Conservation (phyloP, 2,888 invertebrate genomes). For the Odontomyia ornata region DNA sequence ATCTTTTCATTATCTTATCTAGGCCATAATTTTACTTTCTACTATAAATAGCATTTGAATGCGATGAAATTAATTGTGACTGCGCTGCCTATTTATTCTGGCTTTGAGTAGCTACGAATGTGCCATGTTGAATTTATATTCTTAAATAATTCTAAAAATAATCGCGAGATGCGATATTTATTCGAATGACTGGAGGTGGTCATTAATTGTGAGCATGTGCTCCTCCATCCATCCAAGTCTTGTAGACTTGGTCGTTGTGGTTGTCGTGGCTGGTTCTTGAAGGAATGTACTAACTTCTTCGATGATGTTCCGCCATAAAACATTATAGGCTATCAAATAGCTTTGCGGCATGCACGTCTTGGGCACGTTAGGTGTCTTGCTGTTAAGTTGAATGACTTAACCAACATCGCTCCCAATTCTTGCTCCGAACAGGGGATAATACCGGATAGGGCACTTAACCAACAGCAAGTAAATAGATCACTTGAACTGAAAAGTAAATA, state of each 20-base stretch:
- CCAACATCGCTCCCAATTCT: neutral
- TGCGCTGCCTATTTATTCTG: no score
- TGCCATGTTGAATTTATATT: no score
- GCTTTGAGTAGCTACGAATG: no score
- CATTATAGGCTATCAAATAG: slow-evolving; percentile 3
- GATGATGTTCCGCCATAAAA: neutral
- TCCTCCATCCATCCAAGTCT: neutral
- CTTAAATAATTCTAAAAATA: neutral
- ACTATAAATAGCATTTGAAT: no score
- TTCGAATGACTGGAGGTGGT: neutral
- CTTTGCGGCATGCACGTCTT: neutral
- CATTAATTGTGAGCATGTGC: slow-evolving; percentile 7
- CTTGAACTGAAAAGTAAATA: no score
- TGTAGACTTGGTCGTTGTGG: no score
- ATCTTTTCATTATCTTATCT: no score
- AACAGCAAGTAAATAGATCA: no score
- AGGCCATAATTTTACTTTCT: no score
- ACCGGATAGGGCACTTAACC: no score
- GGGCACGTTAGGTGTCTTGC: neutral
- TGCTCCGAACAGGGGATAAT: neutral
- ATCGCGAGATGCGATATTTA: neutral
- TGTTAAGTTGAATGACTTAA: neutral
- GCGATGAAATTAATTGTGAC: no score
- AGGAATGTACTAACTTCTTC: neutral
- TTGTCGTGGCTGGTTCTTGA: no score